These are phyloP conservation scores for Staurois parvus DNA, from an alignment of 2,797 vertebrate species.

Conservation along the genomic window DNA sequence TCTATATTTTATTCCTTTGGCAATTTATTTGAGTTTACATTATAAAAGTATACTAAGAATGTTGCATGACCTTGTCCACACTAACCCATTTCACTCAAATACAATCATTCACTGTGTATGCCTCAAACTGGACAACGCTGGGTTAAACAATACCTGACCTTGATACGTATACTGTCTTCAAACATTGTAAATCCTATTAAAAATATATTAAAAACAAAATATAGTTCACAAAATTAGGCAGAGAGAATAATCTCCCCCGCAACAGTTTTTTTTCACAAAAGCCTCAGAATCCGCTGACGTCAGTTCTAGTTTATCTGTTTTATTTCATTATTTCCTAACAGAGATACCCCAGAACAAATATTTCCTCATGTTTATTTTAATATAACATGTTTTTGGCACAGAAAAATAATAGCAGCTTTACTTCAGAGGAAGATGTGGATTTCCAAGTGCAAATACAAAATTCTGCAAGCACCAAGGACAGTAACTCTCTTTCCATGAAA, in stretches of 20 bases:
- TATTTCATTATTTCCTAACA: constrained; percentile 32
- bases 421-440: background rate
- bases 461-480: background rate
- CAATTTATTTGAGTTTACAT: no score
- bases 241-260: background rate
- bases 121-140: no score
- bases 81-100: no score
- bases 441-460: background rate
- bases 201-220: no score
- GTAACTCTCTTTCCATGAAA: background rate
- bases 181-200: no score
- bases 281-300: constrained; percentile 21
- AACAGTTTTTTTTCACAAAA: constrained; percentile 13
- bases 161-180: no score
- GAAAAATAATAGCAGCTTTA: constrained; percentile 15
- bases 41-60: no score
- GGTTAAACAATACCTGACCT: no score
- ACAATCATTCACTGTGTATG: no score
- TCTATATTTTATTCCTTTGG: no score
- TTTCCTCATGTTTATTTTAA: constrained; percentile 36
- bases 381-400: background rate
- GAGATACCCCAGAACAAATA: constrained; percentile 24
- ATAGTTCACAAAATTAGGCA: constrained; percentile 10
- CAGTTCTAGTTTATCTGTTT: constrained; percentile 21
- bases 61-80: no score